These are phyloP conservation scores for Lepidurus packardi DNA, from an alignment of 1,140 invertebrate genomes.

Conservation along the genomic window DNA sequence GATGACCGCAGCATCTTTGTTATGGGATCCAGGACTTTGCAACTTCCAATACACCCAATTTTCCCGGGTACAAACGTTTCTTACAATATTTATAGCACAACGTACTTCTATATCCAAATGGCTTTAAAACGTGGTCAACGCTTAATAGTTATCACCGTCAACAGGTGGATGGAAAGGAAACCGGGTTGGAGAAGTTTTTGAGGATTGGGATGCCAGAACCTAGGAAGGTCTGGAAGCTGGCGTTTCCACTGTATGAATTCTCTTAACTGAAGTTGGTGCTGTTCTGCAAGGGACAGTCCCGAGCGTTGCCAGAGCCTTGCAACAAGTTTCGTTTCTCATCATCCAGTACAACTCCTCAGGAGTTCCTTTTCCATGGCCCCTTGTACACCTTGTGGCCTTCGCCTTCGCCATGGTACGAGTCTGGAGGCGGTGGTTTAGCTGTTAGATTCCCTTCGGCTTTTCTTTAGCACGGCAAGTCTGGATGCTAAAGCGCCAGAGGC, in stretches of 20 bases:
- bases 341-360: neutral
- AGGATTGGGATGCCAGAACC: neutral
- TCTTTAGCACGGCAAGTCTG: conserved; percentile 8
- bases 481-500: neutral
- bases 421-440: conserved; percentile 13
- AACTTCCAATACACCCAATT: neutral
- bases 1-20: conserved; percentile 13
- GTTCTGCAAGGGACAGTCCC: neutral
- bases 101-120: neutral
- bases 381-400: conserved; percentile 16
- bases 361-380: neutral
- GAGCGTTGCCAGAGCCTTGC: neutral
- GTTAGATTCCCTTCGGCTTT: conserved; percentile 1
- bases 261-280: neutral
- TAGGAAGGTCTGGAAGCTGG: neutral
- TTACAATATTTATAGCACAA: neutral
- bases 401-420: conserved; percentile 20
- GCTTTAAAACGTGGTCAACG: neutral
- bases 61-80: neutral
- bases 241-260: conserved; percentile 1
- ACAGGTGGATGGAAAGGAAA: neutral
- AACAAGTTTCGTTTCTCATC: conserved; percentile 19
- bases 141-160: neutral
- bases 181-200: neutral
- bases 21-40: neutral